Evolutionary conservation across 2,888 invertebrate species (phyloP).

Genomic region (Rotaria macrura): DNA sequence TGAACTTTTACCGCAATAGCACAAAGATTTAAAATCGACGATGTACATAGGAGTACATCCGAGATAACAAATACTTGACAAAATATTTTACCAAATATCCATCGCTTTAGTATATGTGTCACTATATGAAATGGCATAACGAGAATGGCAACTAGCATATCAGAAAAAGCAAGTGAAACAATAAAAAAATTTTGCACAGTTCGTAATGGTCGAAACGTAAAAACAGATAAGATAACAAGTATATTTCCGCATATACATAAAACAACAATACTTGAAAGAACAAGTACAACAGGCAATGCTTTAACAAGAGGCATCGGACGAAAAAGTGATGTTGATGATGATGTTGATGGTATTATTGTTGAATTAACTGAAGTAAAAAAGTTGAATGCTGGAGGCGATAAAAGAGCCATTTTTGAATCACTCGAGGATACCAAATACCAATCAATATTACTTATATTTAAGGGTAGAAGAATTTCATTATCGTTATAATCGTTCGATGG

Average conservation of each 20-base stretch:
- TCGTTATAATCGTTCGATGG: neutral
- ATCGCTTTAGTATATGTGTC: constrained; percentile 22
- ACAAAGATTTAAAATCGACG: constrained; percentile 32
- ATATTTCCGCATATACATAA: constrained; percentile 32
- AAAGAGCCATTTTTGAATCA: neutral
- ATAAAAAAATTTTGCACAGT: constrained; percentile 34
- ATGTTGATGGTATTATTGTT: neutral
- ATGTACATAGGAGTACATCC: constrained; percentile 32
- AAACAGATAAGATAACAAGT: constrained; percentile 31
- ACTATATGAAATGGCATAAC: constrained; percentile 34
- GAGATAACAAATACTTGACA: constrained; percentile 31
- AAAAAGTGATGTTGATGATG: neutral
- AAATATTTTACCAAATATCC: constrained; percentile 22
- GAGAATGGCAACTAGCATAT: constrained; percentile 30
- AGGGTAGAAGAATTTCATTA: neutral
- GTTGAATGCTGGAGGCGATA: neutral
- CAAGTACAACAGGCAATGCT: neutral
- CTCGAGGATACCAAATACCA: neutral
- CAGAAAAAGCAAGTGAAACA: constrained; percentile 32
- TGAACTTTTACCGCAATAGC: constrained; percentile 26
- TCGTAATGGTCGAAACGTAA: constrained; percentile 32
- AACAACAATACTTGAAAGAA: constrained; percentile 7
- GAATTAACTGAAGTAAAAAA: neutral
- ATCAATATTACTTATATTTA: neutral
- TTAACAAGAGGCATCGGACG: neutral